Evolutionary conservation across 2,888 invertebrate species (phyloP), one percentile per base, ranked within the genome.

Genomic region (Deroplatys truncata): DNA sequence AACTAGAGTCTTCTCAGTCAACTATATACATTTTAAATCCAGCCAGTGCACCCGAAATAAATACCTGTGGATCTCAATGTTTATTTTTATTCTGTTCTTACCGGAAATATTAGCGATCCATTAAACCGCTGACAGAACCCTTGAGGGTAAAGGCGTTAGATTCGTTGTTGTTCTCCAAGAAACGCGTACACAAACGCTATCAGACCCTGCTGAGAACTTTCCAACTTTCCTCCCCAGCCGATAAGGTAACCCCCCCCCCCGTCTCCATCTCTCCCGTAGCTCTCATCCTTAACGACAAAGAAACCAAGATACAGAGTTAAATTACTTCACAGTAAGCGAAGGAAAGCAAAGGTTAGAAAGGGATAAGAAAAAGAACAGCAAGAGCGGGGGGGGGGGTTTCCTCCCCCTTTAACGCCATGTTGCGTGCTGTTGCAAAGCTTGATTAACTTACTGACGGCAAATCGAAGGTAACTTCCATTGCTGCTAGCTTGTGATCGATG

Each of bases 241-340:
- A 86, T 86, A 86, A 86, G 86, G 72, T 20, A 82, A 29, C 20
- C 25, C 25, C 28, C 28, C 29, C 16, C 15, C 28, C 49, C 43
- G 2, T 2, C 56, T 5, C 28, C 2, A 35, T n/a, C n/a, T n/a
- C 16, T 5, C 85, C 85, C 5, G 28, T 43, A 20, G 35, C 35
- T 35, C 25, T 25, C 29, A n/a, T 85, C n/a, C 86, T 43, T 86
- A 86, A 86, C 86, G 15, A 86, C 86, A 86, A 86, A 86, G 86
- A 86, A 86, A 86, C 86, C 82, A 25, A 86, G 86, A 86, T 82
- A 86, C 86, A 72, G 86, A 86, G 86, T 86, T 86, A 86, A 86
- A 86, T 86, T 86, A 86, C 86, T 86, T 86, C 82, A 86, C 82
- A 28, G 86, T 82, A 29, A 35, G 56, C 43, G 28, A 86, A 86